Evolutionary conservation across 2,888 invertebrate species (phyloP), one percentile per base, ranked within the genome.

Genomic region (Adelognathus sp.): DNA sequence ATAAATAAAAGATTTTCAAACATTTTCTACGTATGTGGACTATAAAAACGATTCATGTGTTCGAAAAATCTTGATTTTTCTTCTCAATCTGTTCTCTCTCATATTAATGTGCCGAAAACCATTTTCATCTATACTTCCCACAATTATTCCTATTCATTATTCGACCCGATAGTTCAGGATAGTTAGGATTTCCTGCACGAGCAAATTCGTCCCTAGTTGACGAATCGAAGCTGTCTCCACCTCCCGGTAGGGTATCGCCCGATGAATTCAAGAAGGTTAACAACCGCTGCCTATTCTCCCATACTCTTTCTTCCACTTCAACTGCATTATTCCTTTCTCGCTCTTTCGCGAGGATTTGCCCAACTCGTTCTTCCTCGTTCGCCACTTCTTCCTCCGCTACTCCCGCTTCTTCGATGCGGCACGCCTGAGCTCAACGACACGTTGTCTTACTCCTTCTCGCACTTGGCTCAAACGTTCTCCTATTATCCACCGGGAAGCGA

Each of bases 401-500:
- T 72, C 24, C 44, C 46, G 29, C 56, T 50, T 44, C 61, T 1
- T 3, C n/a, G n/a, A n/a, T 3, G 46, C 21, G 39, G 46, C 36
- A 50, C 64, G 50, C 36, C 31, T 27, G 44, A 18, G 67, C 39
- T 39, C 24, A 29, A 27, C 44, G 61, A 18, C 66, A 54, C 41
- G 69, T 46, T n/a, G 56, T 41, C 29, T 16, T 36, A 5, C 11
- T 5, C n/a, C 33, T 50, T 36, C 50, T 64, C 64, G 46, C 50
- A 50, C 50, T 24, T 36, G 14, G 14, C n/a, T 82, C 73, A 79
- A 81, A 78, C 67, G 76, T 80, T 86, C 21, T 64, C 82, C 80
- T 75, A 77, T n/a, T n/a, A n/a, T 76, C 73, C 84, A 85, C 80
- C 84, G 86, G 83, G 84, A 84, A 86, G 83, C 79, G 80, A 71